Base-by-base conservation (phyloP, 2,113 vertebrate species). In the Falcunculus frontatus region DNA sequence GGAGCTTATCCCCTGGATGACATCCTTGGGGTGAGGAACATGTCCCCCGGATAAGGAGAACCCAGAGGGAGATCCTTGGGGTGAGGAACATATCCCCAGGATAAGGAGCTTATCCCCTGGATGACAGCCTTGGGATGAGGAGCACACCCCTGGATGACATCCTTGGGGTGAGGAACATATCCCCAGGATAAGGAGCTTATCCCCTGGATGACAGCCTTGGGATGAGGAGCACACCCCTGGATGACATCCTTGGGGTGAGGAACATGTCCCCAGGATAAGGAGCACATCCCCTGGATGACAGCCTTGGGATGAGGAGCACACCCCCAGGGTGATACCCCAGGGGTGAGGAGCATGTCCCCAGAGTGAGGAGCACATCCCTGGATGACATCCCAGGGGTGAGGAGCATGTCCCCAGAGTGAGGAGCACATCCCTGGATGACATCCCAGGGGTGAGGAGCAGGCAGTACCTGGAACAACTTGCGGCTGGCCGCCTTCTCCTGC, bases 381-480 rank as follows among this genome's bases (percentile, higher is more conserved):
- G 5, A 1, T 55, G 53, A 32, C 32, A 56, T 21, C 19, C 53
- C 5, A 6, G 18, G 16, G 35, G 3, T 42, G 53, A 67, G 27
- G 7, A 37, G 19, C 3, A 7, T 2, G 2, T 42, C 47, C 42
- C 23, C 55, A 41, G 11, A 11, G 12, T 6, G 8, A 64, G 3
- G 22, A 69, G 25, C 10, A 41, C 2, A 2, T 11, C 37, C 22
- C 33, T 39, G 17, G 53, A 49, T 37, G 69, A 37, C 1, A 2
- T 9, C 30, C 46, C 21, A 11, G 13, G 30, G 80, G 1, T 0
- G 2, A 62, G 59, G 37, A 73, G 72, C 63, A 26, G 76, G 73
- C 60, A 29, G 44, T 30, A 99, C 99, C 99, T 99, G 98, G 97
- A 99, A 99, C 91, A 98, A 97, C 73, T 94, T 97, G 55, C 98